Base-by-base conservation (phyloP, 2,888 invertebrate genomes). In the Ectemnius cavifrons region DNA sequence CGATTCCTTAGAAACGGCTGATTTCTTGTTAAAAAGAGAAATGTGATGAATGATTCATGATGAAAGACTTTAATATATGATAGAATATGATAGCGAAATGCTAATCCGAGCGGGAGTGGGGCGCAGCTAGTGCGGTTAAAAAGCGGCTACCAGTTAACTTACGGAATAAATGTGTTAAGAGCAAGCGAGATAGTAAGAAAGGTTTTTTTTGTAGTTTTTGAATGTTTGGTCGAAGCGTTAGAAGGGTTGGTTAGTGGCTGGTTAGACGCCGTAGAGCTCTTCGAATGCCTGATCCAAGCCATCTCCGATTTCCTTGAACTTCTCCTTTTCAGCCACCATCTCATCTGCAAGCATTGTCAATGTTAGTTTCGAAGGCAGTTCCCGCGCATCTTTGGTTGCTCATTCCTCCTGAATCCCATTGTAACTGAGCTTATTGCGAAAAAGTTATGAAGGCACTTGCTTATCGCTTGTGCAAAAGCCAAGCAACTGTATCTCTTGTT, bases 251-350 rank as follows among this genome's bases (percentile, higher is more conserved):
- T 78, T 80, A 82, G 73, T 77, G 73, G 74, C 71, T 61, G 65
- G 68, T 89, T 91, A 91, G 67, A 91, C 89, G 84, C 90, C 91
- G 72, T 91, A 91, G 86, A 95, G 92, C 92, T 98, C 97, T 89
- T 96, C 95, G 93, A 98, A 97, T 85, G 98, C 97, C 91, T 95
- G 94, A 93, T 98, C 98, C 94, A 98, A 94, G 92, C 96, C 97
- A 92, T 97, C 96, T 87, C 96, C 96, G 92, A 98, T 96, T 91
- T 95, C 94, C 93, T 97, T 97, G 94, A 95, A 98, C 92, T 95
- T 95, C 94, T 98, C 97, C 93, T 96, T 97, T 92, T 96, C 96
- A 90, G 92, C 92, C 92, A 96, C 95, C 92, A 96, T 94, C 91
- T 96, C 96, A 94, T 96, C 96, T 96, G 94, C 89, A 92, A 92